Evolutionary conservation across 2,113 vertebrate genomes (phyloP).

Genomic region (Monopterus albus): DNA sequence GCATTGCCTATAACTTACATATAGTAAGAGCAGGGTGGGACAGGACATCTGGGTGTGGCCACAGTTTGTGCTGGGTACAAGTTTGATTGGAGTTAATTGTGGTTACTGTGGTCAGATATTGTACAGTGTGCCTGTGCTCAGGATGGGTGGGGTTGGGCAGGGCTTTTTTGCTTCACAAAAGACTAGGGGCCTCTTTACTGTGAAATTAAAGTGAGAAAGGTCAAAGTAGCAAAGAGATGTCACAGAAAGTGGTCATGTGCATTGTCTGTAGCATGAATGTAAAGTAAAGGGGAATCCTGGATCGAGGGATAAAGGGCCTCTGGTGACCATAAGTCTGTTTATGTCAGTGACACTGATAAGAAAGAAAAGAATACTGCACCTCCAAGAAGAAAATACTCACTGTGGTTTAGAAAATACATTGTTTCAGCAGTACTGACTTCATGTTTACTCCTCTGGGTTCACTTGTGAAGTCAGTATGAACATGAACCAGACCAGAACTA

Average conservation of each 20-base stretch:
- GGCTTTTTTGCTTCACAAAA: constrained; percentile 40
- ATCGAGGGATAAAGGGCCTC: not conserved
- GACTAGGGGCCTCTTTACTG: constrained; percentile 32
- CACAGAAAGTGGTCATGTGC: not conserved
- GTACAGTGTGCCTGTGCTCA: constrained; percentile 28
- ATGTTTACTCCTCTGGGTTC: no score
- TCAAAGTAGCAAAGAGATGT: constrained; percentile 8
- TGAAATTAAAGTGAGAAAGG: constrained; percentile 42
- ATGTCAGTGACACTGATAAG: not conserved
- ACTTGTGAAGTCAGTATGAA: no score
- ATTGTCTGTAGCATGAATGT: not conserved
- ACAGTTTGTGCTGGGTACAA: constrained; percentile 1
- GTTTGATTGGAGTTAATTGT: constrained; percentile 50
- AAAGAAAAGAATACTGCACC: not conserved
- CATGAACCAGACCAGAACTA: no score
- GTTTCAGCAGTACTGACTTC: no score
- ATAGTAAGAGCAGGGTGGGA: not conserved
- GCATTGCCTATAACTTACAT: not conserved
- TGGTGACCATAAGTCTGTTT: not conserved
- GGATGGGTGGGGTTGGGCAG: constrained; percentile 65
- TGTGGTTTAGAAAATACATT: no score
- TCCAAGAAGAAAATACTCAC: no score
- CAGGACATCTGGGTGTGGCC: constrained; percentile 27
- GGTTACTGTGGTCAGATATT: constrained; percentile 54
- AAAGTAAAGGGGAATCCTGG: not conserved